Base-by-base conservation (phyloP, 2,888 invertebrate genomes). In the Meandrusa payeni region DNA sequence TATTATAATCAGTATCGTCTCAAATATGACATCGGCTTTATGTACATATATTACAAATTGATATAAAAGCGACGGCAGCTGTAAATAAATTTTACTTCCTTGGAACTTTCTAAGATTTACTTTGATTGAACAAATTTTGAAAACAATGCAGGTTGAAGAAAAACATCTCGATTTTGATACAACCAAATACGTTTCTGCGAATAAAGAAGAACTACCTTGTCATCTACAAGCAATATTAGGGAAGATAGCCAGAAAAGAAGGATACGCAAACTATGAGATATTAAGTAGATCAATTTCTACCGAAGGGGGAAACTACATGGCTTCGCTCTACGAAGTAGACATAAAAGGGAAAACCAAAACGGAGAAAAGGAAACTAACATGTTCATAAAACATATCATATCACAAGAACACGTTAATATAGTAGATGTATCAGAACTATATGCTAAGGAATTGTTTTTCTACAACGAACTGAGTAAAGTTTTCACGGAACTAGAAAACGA, bases 271-370 rank as follows among this genome's bases (percentile, higher is more conserved):
- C 1, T 62, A 59, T 33, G 44, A 59, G 40, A 48, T 64, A 1
- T 12, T 41, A 0, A 55, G 52, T 3, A 60, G 50, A 39, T 13
- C 19, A 2, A 46, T 71, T 0, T 47, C 59, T 0, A 60, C 69
- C 2, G 57, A 64, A 15, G 76, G 78, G 6, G 72, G 67, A 0
- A 76, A 65, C 46, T 78, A 63, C 38, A 49, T 76, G 1, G 74
- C 64, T 1, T 39, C 47, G 2, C 41, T 76, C 1, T 67, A 57
- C 32, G 68, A 66, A 56, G 52, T 74, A 2, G 57, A 69, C 20
- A 50, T 76, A 2, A 64, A 57, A 51, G 78, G 74, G 4, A 48
- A 55, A 53, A 69, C 74, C 0, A 43, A 43, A 2, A 55, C 1
- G 70, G 65, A 0, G 36, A 51, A 0, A 68, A 70, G 48, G 67